Conservation (phyloP, 2,888 invertebrate species). For the Tortricodes alternella region DNA sequence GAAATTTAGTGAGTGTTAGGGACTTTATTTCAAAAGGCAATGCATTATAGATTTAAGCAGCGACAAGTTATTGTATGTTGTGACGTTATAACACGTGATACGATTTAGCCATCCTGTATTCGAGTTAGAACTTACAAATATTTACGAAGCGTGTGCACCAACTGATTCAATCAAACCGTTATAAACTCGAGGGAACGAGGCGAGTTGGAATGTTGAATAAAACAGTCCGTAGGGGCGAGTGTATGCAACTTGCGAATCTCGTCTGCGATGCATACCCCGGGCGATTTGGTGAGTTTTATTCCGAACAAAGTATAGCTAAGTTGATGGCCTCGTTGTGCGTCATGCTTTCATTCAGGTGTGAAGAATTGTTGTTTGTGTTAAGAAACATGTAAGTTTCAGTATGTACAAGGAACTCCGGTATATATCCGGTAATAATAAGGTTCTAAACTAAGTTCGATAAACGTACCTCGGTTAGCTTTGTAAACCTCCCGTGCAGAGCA, state of each 20-base stretch:
- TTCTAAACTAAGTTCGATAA: too few species aligned
- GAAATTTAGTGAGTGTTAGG: too few species aligned
- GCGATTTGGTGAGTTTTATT: neutral
- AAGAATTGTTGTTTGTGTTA: neutral
- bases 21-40: too few species aligned
- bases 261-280: neutral
- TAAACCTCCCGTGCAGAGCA: too few species aligned
- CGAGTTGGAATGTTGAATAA: conserved; percentile 14
- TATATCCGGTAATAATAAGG: too few species aligned
- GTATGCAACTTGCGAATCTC: neutral
- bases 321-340: neutral
- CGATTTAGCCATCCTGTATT: neutral
- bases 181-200: conserved; percentile 22
- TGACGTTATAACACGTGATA: too few species aligned
- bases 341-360: neutral
- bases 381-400: too few species aligned
- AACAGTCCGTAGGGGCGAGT: neutral
- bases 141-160: conserved; percentile 9
- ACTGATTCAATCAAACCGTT: conserved; percentile 25
- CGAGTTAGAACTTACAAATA: neutral
- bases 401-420: too few species aligned
- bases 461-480: too few species aligned
- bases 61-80: too few species aligned
- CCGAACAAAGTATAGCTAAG: neutral
- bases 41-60: too few species aligned